Percentiles rank a stretch among this genome's conserved stretches.
Conservation (phyloP, 2,888 invertebrate genomes). For the Tinea semifulvella region DNA sequence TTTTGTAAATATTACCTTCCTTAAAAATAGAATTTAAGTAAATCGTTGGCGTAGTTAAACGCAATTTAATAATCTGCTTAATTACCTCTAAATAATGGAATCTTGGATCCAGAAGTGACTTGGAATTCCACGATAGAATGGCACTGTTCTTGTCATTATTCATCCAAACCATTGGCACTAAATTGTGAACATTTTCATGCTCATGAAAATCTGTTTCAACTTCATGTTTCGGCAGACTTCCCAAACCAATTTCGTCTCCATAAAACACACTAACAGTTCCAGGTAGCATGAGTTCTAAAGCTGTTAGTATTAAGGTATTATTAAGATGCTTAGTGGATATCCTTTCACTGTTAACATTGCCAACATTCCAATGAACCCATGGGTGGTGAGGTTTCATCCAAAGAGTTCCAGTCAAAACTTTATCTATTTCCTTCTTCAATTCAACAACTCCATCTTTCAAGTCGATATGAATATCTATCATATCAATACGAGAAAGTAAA, state of each 20-base stretch:
- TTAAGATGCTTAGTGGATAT: slow-evolving; percentile 67
- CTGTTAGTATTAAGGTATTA: slow-evolving; percentile 72
- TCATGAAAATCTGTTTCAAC: slow-evolving; percentile 67
- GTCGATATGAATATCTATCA: slow-evolving; percentile 75
- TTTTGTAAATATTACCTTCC: slow-evolving; percentile 69
- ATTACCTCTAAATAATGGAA: slow-evolving; percentile 65
- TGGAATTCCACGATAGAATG: slow-evolving; percentile 71
- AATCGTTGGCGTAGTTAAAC: slow-evolving; percentile 73
- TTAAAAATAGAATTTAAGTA: slow-evolving; percentile 77
- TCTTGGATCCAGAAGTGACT: slow-evolving; percentile 51
- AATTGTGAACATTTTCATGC: slow-evolving; percentile 71
- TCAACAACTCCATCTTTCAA: slow-evolving; percentile 63
- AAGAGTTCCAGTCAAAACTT: slow-evolving; percentile 63
- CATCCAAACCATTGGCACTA: slow-evolving; percentile 75
- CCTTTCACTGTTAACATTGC: slow-evolving; percentile 69
- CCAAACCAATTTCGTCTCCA: slow-evolving; percentile 87
- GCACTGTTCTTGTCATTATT: slow-evolving; percentile 37
- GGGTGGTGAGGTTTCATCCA: slow-evolving; percentile 72
- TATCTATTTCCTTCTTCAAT: slow-evolving; percentile 68
- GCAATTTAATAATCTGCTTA: slow-evolving; percentile 66
- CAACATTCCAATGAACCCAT: slow-evolving; percentile 85
- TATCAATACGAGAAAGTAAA: slow-evolving; percentile 72
- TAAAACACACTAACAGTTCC: slow-evolving; percentile 89
- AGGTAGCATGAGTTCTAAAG: slow-evolving; percentile 84
- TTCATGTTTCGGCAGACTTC: slow-evolving; percentile 57